These are phyloP conservation scores for Macrobrachium nipponense DNA, from an alignment of 1,140 invertebrate genomes.

Conservation along the genomic window DNA sequence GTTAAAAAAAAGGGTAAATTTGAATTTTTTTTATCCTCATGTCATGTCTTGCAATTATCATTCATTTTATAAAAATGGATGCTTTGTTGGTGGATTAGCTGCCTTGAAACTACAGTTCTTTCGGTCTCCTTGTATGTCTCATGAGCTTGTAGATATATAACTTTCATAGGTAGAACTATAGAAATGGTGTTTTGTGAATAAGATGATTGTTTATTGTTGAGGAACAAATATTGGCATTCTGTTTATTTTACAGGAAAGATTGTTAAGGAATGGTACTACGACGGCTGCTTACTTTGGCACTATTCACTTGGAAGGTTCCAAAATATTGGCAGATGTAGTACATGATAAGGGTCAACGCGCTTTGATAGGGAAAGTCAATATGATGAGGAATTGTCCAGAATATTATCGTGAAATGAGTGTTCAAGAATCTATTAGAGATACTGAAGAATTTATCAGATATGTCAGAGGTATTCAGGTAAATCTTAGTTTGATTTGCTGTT, in stretches of 20 bases:
- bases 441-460: conserved; percentile 68
- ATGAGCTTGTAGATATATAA: no score
- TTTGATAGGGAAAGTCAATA: conserved; percentile 90
- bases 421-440: conserved; percentile 73
- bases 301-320: conserved; percentile 79
- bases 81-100: no score
- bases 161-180: no score
- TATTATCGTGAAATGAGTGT: conserved; percentile 76
- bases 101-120: no score
- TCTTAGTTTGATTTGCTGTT: neutral
- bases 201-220: neutral
- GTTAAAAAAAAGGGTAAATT: no score
- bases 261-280: conserved; percentile 81
- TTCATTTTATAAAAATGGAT: no score
- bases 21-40: no score
- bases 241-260: conserved; percentile 73
- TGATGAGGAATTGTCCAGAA: conserved; percentile 77
- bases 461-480: conserved; percentile 60
- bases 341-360: conserved; percentile 81
- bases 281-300: conserved; percentile 90
- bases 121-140: no score
- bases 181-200: no score
- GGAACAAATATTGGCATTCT: neutral
- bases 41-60: no score
- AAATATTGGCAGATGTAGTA: conserved; percentile 78